Percentiles rank a stretch among this genome's conserved stretches.
phyloP scores from a whole-genome alignment of 2,797 vertebrate genomes.

The Ambastaia sidthimunki region DNA sequence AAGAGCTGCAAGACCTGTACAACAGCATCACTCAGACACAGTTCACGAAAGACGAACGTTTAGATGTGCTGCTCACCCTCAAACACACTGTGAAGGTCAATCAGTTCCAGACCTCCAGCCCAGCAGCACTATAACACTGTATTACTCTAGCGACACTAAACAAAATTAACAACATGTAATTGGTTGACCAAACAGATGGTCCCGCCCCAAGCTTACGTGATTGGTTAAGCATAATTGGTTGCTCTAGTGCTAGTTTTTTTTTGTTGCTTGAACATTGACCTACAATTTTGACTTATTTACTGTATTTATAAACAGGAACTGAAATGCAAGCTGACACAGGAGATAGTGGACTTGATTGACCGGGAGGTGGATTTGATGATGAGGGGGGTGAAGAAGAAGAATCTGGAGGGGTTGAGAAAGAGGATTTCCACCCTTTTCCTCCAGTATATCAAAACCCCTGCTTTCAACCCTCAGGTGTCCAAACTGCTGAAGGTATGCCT shows the following conservation, averaged over 20 bases:
- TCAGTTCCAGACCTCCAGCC: slow-evolving; percentile 22
- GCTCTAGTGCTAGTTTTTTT: no score
- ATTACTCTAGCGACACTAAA: not conserved
- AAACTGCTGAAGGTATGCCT: slow-evolving; percentile 83
- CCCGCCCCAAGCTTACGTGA: no score
- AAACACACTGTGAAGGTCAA: slow-evolving; percentile 86
- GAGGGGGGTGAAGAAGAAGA: slow-evolving; percentile 77
- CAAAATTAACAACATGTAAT: not conserved
- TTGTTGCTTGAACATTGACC: no score
- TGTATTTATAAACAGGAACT: slow-evolving; percentile 78
- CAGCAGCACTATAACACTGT: not conserved
- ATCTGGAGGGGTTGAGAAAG: slow-evolving; percentile 87
- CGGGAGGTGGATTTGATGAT: slow-evolving; percentile 88
- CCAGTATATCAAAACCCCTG: slow-evolving; percentile 89
- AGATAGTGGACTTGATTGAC: slow-evolving; percentile 88
- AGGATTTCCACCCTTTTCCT: slow-evolving; percentile 91
- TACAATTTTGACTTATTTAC: no score
- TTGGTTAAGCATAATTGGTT: no score
- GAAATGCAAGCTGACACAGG: slow-evolving; percentile 84
- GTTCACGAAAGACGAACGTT: slow-evolving; percentile 78
- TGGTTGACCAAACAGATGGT: not conserved
- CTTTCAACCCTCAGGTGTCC: slow-evolving; percentile 87
- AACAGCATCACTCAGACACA: slow-evolving; percentile 67
- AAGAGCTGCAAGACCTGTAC: slow-evolving; percentile 87
- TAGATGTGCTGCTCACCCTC: slow-evolving; percentile 79